Conservation (phyloP, 2,113 vertebrate species). For the Sander vitreus region DNA sequence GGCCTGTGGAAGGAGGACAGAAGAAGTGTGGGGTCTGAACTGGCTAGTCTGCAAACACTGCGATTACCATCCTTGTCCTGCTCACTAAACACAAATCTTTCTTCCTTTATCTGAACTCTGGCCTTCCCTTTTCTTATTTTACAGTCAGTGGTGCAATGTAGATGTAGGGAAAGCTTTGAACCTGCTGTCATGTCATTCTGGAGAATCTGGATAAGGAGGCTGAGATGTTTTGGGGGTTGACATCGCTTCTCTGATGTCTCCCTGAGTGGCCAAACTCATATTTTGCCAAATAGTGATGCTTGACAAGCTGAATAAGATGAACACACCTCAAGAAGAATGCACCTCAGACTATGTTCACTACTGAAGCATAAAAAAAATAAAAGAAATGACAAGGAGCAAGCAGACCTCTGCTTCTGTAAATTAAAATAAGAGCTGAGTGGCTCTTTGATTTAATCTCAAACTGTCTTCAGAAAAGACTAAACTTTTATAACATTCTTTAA, state of each 20-base stretch:
- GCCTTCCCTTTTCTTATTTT: constrained; percentile 29
- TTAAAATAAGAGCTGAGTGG: not conserved
- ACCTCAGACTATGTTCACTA: not conserved
- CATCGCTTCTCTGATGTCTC: constrained; percentile 20
- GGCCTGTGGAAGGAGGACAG: constrained; percentile 56
- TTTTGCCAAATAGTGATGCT: constrained; percentile 25
- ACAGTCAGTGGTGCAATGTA: constrained; percentile 42
- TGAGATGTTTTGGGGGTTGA: not conserved
- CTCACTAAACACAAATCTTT: constrained; percentile 40
- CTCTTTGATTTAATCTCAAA: constrained; percentile 5
- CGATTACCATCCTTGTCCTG: constrained; percentile 75
- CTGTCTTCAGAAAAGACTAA: constrained; percentile 16
- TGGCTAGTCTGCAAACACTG: constrained; percentile 20
- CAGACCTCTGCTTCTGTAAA: constrained; percentile 5
- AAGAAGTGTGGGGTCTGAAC: constrained; percentile 55
- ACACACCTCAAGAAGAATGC: constrained; percentile 15
- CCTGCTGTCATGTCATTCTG: constrained; percentile 30
- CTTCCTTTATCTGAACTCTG: constrained; percentile 47
- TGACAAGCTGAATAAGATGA: constrained; percentile 15
- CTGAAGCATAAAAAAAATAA: constrained; percentile 12
- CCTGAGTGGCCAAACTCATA: constrained; percentile 8
- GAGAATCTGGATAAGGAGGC: constrained; percentile 14
- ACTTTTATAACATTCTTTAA: constrained; percentile 8
- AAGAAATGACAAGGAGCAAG: not conserved
- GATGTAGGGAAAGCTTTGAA: constrained; percentile 24